Conservation (phyloP, 2,797 vertebrate species). For the Poeciliopsis paucimaculata region DNA sequence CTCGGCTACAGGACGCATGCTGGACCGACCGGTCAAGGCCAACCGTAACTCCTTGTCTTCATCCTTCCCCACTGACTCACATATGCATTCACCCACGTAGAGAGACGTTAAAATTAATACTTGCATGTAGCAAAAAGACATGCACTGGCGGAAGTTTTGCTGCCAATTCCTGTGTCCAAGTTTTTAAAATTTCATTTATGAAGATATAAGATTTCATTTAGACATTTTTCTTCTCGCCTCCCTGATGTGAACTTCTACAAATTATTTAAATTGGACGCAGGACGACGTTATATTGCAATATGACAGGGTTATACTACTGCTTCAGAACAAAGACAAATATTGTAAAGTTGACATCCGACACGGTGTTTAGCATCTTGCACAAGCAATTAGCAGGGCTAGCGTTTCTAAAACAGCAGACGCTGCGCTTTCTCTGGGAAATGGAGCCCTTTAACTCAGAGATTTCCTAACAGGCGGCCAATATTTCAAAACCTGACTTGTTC, state of each 20-base stretch:
- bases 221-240: neutral
- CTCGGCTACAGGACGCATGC: slow-evolving; percentile 51
- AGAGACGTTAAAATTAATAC: neutral
- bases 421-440: neutral
- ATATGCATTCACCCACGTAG: neutral
- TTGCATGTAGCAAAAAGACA: neutral
- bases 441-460: neutral
- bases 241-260: neutral
- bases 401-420: neutral
- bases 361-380: neutral
- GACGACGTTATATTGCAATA: neutral
- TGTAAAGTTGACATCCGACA: neutral
- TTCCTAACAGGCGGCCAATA: neutral
- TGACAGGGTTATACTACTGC: neutral
- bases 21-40: slow-evolving; percentile 36
- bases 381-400: neutral
- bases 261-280: neutral
- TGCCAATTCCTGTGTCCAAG: neutral
- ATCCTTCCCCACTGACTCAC: neutral
- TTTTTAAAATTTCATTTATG: neutral
- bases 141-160: neutral
- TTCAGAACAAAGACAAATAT: neutral
- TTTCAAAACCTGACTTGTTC: neutral
- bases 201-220: neutral
- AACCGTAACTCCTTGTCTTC: slow-evolving; percentile 2